These are phyloP conservation scores for Channallabes apus DNA, from an alignment of 2,797 vertebrate species.

Conservation along the genomic window DNA sequence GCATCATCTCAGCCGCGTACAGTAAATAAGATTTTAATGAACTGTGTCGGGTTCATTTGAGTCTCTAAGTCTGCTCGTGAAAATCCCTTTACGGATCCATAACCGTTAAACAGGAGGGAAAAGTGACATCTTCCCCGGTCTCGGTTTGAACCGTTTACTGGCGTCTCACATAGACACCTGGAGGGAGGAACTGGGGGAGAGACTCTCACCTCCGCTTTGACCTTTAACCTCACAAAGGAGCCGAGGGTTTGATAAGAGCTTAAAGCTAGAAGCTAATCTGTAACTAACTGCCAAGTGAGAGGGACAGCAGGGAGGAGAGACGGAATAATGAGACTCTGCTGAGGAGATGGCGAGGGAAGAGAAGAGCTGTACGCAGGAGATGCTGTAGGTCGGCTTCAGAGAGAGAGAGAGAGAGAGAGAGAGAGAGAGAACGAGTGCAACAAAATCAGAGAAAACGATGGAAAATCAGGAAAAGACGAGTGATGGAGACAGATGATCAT, in stretches of 20 bases:
- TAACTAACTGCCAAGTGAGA: slow-evolving; percentile 46
- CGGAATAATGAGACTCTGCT: background rate
- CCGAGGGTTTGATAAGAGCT: slow-evolving; percentile 8
- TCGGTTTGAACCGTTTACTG: background rate
- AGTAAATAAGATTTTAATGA: background rate
- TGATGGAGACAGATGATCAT: background rate
- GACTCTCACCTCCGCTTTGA: background rate
- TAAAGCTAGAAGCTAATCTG: slow-evolving; percentile 48
- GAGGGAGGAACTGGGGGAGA: background rate
- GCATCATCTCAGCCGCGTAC: background rate
- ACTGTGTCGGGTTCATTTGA: background rate
- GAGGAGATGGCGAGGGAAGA: background rate
- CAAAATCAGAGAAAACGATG: background rate
- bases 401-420: background rate
- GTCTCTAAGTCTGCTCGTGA: background rate
- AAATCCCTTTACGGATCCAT: background rate
- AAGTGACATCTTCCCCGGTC: background rate
- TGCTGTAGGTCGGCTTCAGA: background rate
- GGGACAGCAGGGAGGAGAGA: slow-evolving; percentile 56
- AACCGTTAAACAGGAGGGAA: background rate
- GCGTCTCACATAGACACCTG: background rate
- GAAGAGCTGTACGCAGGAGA: background rate
- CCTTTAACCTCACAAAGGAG: background rate
- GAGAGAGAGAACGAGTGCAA: background rate
- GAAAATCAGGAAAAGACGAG: background rate